Conservation (phyloP, 2,797 vertebrate genomes). For the Notoglanidium macrostoma region DNA sequence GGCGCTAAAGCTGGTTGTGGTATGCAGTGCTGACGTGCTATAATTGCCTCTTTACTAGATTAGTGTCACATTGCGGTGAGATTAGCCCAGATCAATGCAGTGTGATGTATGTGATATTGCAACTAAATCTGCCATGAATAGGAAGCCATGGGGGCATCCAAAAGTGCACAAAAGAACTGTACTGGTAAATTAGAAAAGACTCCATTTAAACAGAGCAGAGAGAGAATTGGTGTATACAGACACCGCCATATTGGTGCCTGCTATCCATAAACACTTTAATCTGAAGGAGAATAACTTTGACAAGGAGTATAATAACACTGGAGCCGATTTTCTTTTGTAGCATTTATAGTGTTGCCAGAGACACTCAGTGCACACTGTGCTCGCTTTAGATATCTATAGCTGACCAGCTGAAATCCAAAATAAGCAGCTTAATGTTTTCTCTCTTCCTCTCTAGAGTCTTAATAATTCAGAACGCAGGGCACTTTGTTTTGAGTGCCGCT, state of each 20-base stretch:
- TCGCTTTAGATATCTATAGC: constrained; percentile 29
- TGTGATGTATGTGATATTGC: constrained; percentile 58
- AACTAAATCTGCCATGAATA: constrained; percentile 57
- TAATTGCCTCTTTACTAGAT: constrained; percentile 65
- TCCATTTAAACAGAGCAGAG: constrained; percentile 5
- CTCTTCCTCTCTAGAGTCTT: constrained; percentile 30
- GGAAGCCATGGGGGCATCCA: constrained; percentile 48
- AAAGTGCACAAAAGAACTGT: constrained; percentile 36
- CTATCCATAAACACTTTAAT: not conserved
- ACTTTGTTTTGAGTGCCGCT: constrained; percentile 36
- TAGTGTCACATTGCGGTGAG: constrained; percentile 59
- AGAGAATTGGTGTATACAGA: not conserved
- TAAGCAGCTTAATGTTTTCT: constrained; percentile 21
- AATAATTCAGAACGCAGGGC: constrained; percentile 50
- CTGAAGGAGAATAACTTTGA: not conserved
- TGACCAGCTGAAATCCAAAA: constrained; percentile 40
- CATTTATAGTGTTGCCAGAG: not conserved
- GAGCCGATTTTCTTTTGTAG: not conserved
- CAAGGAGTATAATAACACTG: not conserved
- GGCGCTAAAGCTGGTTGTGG: constrained; percentile 51
- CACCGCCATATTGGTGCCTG: not conserved
- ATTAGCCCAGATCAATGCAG: constrained; percentile 61
- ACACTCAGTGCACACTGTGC: not conserved
- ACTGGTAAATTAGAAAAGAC: constrained; percentile 34
- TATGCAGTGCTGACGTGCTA: constrained; percentile 53